Conservation (phyloP, 2,888 invertebrate genomes). For the Pterostichus madidus region DNA sequence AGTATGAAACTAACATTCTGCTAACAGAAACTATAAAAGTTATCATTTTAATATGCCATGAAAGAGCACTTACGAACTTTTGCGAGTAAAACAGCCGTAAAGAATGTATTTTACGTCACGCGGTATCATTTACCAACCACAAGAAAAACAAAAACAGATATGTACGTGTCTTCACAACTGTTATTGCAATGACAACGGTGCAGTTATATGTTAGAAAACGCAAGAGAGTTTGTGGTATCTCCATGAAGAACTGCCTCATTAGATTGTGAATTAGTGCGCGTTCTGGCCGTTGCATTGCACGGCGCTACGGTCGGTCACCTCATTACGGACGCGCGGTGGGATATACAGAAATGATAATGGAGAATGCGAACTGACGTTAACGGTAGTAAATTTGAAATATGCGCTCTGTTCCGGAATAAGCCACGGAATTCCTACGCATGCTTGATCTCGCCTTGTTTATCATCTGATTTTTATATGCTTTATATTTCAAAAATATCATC, state of each 20-base stretch:
- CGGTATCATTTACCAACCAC: slow-evolving; percentile 24
- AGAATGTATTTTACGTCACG: slow-evolving; percentile 48
- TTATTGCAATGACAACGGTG: slow-evolving; percentile 18
- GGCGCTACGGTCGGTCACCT: slow-evolving; percentile 53
- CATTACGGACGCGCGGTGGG: slow-evolving; percentile 8
- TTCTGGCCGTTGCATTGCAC: slow-evolving; percentile 30
- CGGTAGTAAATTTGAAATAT: slow-evolving; percentile 50
- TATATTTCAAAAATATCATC: neutral
- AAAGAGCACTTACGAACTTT: slow-evolving; percentile 59
- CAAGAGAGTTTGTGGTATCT: slow-evolving; percentile 15
- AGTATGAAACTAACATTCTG: slow-evolving; percentile 42
- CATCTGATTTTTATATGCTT: slow-evolving; percentile 1
- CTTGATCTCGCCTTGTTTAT: slow-evolving; percentile 38
- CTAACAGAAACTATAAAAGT: slow-evolving; percentile 60
- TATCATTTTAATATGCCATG: slow-evolving; percentile 60
- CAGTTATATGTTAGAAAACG: slow-evolving; percentile 40
- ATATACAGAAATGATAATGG: slow-evolving; percentile 55
- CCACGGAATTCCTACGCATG: slow-evolving; percentile 25
- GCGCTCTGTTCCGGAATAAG: slow-evolving; percentile 8
- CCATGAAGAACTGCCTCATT: slow-evolving; percentile 61
- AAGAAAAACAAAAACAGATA: slow-evolving; percentile 7
- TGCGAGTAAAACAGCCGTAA: slow-evolving; percentile 54
- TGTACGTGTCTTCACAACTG: slow-evolving; percentile 22
- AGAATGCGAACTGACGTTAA: slow-evolving; percentile 38
- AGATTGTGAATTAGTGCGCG: slow-evolving; percentile 55